Base-by-base conservation (phyloP, 2,113 vertebrate species). In the Cromileptes altivelis region DNA sequence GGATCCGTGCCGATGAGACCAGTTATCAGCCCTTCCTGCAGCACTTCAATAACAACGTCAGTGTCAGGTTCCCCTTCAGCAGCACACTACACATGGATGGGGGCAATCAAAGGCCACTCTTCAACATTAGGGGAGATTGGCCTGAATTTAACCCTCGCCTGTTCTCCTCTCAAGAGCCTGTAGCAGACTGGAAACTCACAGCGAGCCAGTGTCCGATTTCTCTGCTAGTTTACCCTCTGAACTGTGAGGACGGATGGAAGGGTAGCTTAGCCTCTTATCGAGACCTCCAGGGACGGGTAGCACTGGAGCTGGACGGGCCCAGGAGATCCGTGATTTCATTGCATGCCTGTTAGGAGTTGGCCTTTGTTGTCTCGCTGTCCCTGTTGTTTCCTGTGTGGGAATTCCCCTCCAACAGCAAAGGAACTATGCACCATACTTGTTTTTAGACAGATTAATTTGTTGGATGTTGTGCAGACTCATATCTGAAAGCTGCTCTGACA, bases 1-100 rank as follows among this genome's bases (percentile, higher is more conserved):
- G 89, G 90, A 93, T 89, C 90, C 72, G 58, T 69, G 85, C 85
- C 80, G 88, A 93, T 91, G 93, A 93, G 90, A 89, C 80, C 81
- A 82, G 93, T 87, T 89, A 92, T 94, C 93, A 93, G 86, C 86
- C 84, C 78, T 75, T 73, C 84, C 86, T 60, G 90, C 75, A 57
- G 86, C 88, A 91, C 87, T 90, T 90, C 91, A 91, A 92, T 92
- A 92, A 92, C 92, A 92, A 90, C 84, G 78, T 75, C 84, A 84
- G 95, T 93, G 93, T 95, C 93, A 40, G 83, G 91, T 96, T 95
- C 85, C 91, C 72, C 88, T 87, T 76, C 84, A 74, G 77, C 84
- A 75, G 84, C 81, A 58, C 65, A 75, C 82, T 89, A 75, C 85
- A 82, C 84, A 86, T 75, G 57, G 78, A 83, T 50, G 82, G 60